Conservation (phyloP, 2,888 invertebrate genomes). For the Drosophila melanosoma region DNA sequence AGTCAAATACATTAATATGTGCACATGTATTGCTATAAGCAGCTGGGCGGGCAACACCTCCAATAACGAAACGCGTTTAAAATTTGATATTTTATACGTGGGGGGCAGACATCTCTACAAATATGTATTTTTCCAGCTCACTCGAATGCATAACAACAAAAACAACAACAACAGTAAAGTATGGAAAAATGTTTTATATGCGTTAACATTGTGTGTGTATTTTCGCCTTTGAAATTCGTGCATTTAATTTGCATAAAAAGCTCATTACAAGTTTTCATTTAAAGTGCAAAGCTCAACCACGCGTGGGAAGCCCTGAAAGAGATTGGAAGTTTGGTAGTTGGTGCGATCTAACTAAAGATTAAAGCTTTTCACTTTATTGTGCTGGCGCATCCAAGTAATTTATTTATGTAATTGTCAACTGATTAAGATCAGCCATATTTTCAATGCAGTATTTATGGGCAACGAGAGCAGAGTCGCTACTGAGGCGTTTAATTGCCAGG, state of each 20-base stretch:
- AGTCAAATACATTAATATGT: constrained; percentile 36
- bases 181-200: constrained; percentile 44
- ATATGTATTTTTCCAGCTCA: constrained; percentile 25
- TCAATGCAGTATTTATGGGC: constrained; percentile 45
- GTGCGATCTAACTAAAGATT: constrained; percentile 22
- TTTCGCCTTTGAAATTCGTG: constrained; percentile 56
- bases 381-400: constrained; percentile 20
- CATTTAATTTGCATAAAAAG: constrained; percentile 62
- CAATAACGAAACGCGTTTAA: constrained; percentile 55
- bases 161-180: constrained; percentile 20
- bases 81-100: constrained; percentile 57
- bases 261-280: constrained; percentile 51
- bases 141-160: constrained; percentile 29
- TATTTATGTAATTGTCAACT: constrained; percentile 53
- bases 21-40: constrained; percentile 6
- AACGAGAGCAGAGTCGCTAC: constrained; percentile 28
- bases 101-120: constrained; percentile 48
- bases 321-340: constrained; percentile 17
- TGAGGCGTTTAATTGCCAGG: constrained; percentile 37
- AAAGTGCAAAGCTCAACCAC: constrained; percentile 35
- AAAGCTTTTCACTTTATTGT: constrained; percentile 30
- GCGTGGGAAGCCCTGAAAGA: constrained; percentile 44
- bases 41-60: constrained; percentile 53
- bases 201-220: constrained; percentile 35
- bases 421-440: constrained; percentile 44